phyloP scores from a whole-genome alignment of 2,797 vertebrate genomes.

The Rhinophrynus dorsalis region DNA sequence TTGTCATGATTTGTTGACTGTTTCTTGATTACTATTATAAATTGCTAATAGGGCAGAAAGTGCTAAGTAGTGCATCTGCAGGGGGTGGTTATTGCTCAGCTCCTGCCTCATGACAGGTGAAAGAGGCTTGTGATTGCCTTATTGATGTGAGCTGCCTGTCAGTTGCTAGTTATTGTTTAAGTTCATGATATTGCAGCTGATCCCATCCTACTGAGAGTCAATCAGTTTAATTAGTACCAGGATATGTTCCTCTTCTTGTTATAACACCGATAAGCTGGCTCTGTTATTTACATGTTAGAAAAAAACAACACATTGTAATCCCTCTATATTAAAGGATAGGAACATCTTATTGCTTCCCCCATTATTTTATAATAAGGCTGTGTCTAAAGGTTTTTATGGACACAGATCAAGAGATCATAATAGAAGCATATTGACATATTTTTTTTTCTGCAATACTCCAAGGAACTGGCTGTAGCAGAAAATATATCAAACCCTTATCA shows the following conservation, averaged over 20 bases:
- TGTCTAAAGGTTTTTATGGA: slow-evolving; percentile 92
- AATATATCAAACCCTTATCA: slow-evolving; percentile 99
- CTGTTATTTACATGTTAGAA: slow-evolving; percentile 65
- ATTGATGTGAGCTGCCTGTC: slow-evolving; percentile 86
- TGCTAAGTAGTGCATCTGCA: slow-evolving; percentile 77
- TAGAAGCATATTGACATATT: slow-evolving; percentile 98
- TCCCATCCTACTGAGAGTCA: slow-evolving; percentile 83
- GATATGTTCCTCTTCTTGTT: slow-evolving; percentile 79
- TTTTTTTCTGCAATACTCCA: slow-evolving; percentile 85
- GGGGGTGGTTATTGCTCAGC: slow-evolving; percentile 85
- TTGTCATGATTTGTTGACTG: slow-evolving; percentile 99
- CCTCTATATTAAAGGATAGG: slow-evolving; percentile 63
- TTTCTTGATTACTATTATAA: slow-evolving; percentile 99
- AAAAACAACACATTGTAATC: slow-evolving; percentile 53
- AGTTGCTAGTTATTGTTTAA: slow-evolving; percentile 87
- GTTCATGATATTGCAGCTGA: slow-evolving; percentile 81
- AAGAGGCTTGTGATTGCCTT: slow-evolving; percentile 80
- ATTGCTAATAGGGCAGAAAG: slow-evolving; percentile 99
- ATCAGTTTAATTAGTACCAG: slow-evolving; percentile 90
- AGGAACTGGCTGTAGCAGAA: slow-evolving; percentile 89
- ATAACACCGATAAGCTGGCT: slow-evolving; percentile 64
- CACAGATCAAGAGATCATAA: slow-evolving; percentile 99
- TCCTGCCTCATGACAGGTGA: slow-evolving; percentile 89
- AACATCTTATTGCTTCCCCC: slow-evolving; percentile 72
- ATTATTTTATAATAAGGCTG: slow-evolving; percentile 95